Conservation (phyloP, 1,140 invertebrate species). For the Tetragonula clypearis region DNA sequence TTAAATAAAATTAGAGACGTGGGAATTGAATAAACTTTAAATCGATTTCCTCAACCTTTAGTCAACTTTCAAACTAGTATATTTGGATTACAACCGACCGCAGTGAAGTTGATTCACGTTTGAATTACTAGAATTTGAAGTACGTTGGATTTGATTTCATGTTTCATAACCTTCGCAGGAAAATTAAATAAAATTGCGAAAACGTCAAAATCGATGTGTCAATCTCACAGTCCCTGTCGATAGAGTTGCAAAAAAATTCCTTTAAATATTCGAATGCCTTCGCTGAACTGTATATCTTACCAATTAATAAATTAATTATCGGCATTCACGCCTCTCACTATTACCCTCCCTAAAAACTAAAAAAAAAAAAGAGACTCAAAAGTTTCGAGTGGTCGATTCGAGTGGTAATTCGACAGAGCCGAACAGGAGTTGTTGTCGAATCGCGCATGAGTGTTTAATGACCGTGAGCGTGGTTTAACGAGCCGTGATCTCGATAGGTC, state of each 20-base stretch:
- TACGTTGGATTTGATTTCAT: too few species aligned
- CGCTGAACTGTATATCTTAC: too few species aligned
- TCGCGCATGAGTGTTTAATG: not conserved
- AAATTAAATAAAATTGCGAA: too few species aligned
- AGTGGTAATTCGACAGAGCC: not conserved
- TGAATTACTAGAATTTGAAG: not conserved
- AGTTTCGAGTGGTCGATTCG: too few species aligned
- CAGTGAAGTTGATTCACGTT: not conserved
- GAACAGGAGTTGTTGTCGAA: not conserved
- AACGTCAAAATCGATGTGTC: too few species aligned
- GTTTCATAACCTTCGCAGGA: too few species aligned
- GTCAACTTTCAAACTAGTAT: not conserved
- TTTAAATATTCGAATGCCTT: too few species aligned
- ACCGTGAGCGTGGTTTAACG: not conserved
- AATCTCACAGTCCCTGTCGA: too few species aligned
- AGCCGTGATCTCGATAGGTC: not conserved
- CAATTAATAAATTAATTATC: not conserved
- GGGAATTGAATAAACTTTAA: too few species aligned
- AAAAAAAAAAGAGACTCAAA: not conserved
- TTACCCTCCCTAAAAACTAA: not conserved
- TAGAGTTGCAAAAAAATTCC: too few species aligned
- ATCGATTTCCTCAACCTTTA: not conserved
- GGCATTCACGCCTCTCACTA: not conserved
- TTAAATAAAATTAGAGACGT: too few species aligned
- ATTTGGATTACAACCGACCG: too few species aligned